Evolutionary conservation across 2,888 invertebrate species (phyloP), one percentile per base, ranked within the genome.

Genomic region (Teleiodes luculella): DNA sequence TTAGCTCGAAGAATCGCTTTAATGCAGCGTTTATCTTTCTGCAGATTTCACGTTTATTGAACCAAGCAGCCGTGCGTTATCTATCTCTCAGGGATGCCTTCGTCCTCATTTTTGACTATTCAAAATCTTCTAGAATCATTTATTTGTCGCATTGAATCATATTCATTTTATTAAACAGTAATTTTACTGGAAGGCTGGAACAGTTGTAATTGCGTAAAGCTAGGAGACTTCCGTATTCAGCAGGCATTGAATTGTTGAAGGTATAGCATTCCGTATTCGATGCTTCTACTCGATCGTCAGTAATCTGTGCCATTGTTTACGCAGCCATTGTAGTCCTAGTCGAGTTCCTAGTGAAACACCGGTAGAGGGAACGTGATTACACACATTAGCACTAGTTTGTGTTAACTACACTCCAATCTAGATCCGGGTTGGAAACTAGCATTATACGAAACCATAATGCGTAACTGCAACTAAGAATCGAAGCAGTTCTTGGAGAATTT

Each of bases 291-390:
- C 50, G 39, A 49, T 41, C 37, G 31, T 5, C 67, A 54, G 73
- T 77, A 79, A 80, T 79, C 74, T 72, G 68, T 64, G 70, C 74
- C 68, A 79, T 81, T 80, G 77, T 81, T 77, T 74, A 68, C 66
- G 55, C 58, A 53, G 57, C 72, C 65, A 76, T 78, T 78, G 76
- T 79, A 72, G 72, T 65, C 64, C 59, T 61, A 16, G 13, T 61
- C 63, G 63, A 62, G 67, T 70, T 61, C 56, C 65, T 58, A 48
- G 60, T 62, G 63, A 63, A 63, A 66, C 60, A 52, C 47, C 52
- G 43, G 52, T 43, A 56, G 47, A 16, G 13, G 13, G 35, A 48
- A 56, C 35, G 45, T 52, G 52, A 39, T 50, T 54, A 50, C 43
- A 54, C 37, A 37, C 35, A 33, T 43, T 50, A 54, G 31, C 31